phyloP scores from a whole-genome alignment of 2,888 invertebrate genomes.

The Stenotaenia linearis region DNA sequence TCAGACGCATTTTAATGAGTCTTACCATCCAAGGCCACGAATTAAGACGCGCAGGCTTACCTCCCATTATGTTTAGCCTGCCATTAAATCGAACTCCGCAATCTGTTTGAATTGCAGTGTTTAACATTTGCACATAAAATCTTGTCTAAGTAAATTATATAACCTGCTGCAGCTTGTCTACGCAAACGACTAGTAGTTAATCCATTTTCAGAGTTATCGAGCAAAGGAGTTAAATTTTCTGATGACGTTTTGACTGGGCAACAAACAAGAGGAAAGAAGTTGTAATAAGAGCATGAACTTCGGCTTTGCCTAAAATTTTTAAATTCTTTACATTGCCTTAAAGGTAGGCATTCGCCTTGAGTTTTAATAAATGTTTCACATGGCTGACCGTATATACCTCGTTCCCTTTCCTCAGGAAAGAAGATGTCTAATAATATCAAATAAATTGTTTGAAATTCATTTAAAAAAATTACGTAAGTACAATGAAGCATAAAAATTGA shows the following conservation, averaged over 20 bases:
- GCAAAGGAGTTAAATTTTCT: neutral
- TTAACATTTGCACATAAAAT: neutral
- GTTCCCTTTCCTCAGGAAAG: neutral
- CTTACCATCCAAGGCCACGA: constrained; percentile 31
- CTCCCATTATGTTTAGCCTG: neutral
- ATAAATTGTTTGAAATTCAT: neutral
- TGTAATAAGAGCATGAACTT: neutral
- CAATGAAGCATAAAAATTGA: neutral
- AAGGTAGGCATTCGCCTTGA: neutral
- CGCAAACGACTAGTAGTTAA: neutral
- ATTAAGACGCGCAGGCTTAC: neutral
- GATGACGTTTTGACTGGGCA: neutral
- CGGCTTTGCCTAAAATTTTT: neutral
- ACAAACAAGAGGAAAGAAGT: neutral
- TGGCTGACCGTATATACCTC: neutral
- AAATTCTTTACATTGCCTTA: neutral
- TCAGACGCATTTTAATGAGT: neutral
- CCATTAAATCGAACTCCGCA: neutral
- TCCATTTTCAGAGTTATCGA: neutral
- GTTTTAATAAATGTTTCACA: neutral
- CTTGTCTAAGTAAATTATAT: neutral
- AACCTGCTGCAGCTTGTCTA: neutral
- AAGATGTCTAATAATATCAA: neutral
- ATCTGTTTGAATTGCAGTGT: neutral
- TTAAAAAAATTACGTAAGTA: neutral